Evolutionary conservation across 2,888 invertebrate genomes (phyloP).

Genomic region (Dichetophora obliterata): DNA sequence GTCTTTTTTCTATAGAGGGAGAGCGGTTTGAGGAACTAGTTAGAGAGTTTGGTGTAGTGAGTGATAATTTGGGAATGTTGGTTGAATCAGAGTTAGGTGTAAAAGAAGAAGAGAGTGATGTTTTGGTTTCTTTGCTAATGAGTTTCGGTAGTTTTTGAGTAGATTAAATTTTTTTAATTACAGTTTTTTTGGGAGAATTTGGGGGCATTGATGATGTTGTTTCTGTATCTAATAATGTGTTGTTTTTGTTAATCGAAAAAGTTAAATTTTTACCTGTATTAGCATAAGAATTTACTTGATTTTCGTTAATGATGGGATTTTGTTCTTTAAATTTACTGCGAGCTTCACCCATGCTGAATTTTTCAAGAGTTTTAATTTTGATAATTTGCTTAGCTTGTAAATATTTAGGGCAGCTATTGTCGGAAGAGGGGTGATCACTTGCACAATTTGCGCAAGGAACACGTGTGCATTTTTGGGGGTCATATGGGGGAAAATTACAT

Average conservation of each 20-base stretch:
- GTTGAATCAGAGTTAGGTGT: not conserved
- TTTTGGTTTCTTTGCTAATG: not conserved
- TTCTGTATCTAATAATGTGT: too few species aligned
- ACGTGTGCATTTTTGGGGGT: not conserved
- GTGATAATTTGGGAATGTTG: not conserved
- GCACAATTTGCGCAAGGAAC: constrained; percentile 34
- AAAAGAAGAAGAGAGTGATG: not conserved
- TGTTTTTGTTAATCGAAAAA: too few species aligned
- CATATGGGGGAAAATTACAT: constrained; percentile 23
- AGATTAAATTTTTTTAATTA: not conserved
- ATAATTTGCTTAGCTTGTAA: constrained; percentile 36
- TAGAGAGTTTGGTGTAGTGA: too few species aligned
- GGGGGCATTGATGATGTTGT: too few species aligned
- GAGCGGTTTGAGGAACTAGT: too few species aligned
- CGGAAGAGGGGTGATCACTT: not conserved
- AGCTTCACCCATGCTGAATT: not conserved
- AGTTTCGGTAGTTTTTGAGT: not conserved
- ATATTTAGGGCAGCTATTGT: constrained; percentile 30
- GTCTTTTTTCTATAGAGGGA: too few species aligned
- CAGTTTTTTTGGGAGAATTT: too few species aligned
- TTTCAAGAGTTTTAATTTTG: constrained; percentile 38
- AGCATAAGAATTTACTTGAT: too few species aligned
- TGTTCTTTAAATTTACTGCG: too few species aligned
- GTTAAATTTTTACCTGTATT: too few species aligned
- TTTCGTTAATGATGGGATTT: too few species aligned